Conservation (phyloP, 2,797 vertebrate genomes). For the Apogon hyalosoma region DNA sequence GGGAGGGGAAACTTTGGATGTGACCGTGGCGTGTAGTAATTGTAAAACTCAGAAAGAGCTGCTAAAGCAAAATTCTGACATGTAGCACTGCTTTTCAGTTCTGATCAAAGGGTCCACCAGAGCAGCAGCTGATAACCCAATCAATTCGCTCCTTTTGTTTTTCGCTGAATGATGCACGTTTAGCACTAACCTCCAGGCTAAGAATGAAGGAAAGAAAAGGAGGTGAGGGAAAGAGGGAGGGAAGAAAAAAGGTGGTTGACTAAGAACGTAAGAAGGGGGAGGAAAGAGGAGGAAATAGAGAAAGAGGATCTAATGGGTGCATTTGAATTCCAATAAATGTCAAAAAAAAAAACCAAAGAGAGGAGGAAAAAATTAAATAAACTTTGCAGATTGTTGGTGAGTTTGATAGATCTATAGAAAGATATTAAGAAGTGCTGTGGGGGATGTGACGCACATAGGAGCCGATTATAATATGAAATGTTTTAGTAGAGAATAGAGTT, state of each 20-base stretch:
- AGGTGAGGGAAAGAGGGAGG: conserved; percentile 35
- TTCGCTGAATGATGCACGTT: conserved; percentile 92
- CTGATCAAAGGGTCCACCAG: conserved; percentile 79
- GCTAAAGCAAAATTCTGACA: conserved; percentile 87
- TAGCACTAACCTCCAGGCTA: conserved; percentile 89
- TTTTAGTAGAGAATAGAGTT: conserved; percentile 72
- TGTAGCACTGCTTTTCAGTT: conserved; percentile 83
- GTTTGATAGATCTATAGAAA: conserved; percentile 81
- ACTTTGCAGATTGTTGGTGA: conserved; percentile 73
- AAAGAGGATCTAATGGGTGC: conserved; percentile 70
- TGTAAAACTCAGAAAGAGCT: conserved; percentile 88
- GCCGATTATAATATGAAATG: conserved; percentile 84
- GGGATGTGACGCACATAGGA: conserved; percentile 55
- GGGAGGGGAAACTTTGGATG: conserved; percentile 78
- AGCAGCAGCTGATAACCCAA: conserved; percentile 85
- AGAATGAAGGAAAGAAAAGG: conserved; percentile 75
- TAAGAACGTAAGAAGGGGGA: conserved; percentile 54
- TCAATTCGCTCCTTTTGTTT: conserved; percentile 89
- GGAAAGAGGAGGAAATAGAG: conserved; percentile 42
- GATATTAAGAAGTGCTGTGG: conserved; percentile 62
- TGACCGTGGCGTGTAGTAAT: conserved; percentile 84
- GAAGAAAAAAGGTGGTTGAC: conserved; percentile 17
- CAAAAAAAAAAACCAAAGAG: conserved; percentile 14
- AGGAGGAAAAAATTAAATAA: conserved; percentile 78
- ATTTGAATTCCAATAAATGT: conserved; percentile 68